Evolutionary conservation across 2,888 invertebrate genomes (phyloP).

Genomic region (Agrochola macilenta): DNA sequence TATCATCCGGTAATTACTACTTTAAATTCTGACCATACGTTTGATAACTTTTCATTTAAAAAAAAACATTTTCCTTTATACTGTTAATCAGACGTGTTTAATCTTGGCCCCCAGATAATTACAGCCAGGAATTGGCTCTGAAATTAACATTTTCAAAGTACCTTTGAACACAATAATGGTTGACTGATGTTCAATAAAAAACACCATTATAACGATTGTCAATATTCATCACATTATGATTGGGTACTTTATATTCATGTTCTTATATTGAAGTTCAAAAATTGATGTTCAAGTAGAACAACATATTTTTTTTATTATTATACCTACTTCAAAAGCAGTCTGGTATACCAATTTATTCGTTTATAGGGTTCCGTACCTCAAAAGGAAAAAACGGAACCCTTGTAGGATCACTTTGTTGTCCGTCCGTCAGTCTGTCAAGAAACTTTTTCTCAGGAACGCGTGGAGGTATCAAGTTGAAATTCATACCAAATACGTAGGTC

Average conservation of each 20-base stretch:
- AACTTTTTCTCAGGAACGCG: too few species aligned
- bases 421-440: too few species aligned
- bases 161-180: constrained; percentile 1
- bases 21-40: background rate
- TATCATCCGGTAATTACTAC: background rate
- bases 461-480: too few species aligned
- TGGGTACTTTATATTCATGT: constrained; percentile 55
- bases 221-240: constrained; percentile 48
- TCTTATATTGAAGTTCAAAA: constrained; percentile 36
- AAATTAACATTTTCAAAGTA: constrained; percentile 44
- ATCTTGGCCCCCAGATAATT: constrained; percentile 38
- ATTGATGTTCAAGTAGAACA: constrained; percentile 26
- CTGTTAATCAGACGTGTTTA: background rate
- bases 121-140: background rate
- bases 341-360: constrained; percentile 14
- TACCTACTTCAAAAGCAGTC: constrained; percentile 1
- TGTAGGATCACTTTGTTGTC: too few species aligned
- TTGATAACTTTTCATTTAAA: background rate
- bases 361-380: too few species aligned
- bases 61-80: constrained; percentile 8
- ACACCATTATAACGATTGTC: constrained; percentile 32
- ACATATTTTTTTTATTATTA: constrained; percentile 17
- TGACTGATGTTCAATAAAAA: constrained; percentile 28
- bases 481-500: too few species aligned
- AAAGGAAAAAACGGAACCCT: too few species aligned